Evolutionary conservation across 2,113 vertebrate species (phyloP).

Genomic region (Equus quagga): DNA sequence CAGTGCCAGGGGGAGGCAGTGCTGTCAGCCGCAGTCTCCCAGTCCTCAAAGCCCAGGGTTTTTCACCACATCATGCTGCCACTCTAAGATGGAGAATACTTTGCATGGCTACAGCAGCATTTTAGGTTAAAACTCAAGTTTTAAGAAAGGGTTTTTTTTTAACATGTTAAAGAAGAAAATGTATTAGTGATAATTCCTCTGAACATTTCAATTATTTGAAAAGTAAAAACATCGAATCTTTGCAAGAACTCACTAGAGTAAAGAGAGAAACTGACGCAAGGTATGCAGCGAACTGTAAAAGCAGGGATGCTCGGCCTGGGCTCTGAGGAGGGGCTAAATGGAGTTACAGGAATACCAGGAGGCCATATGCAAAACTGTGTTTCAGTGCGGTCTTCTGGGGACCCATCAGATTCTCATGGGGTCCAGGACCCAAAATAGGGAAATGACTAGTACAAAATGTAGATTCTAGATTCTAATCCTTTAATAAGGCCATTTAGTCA

Average conservation of each 20-base stretch:
- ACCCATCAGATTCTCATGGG: not conserved
- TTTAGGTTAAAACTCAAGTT: not conserved
- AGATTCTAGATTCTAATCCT: not conserved
- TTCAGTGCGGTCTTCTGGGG: not conserved
- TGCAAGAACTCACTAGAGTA: not conserved
- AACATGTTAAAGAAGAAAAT: not conserved
- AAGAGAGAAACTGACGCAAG: not conserved
- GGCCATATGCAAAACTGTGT: not conserved
- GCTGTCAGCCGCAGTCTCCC: not conserved
- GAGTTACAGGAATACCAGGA: not conserved
- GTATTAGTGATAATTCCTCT: not conserved
- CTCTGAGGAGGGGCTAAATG: not conserved
- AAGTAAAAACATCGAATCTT: not conserved
- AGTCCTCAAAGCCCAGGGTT: not conserved
- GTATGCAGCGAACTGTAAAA: no score
- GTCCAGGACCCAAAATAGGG: not conserved
- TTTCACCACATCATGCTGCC: not conserved
- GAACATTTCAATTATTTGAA: not conserved
- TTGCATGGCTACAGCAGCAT: not conserved
- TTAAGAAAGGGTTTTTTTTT: not conserved
- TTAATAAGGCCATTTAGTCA: not conserved
- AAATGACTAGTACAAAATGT: not conserved
- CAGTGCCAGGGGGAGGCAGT: fast-evolving
- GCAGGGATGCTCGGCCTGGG: not conserved
- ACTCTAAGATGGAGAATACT: not conserved